Conservation (phyloP, 1,140 invertebrate species). For the Vanessa atalanta region DNA sequence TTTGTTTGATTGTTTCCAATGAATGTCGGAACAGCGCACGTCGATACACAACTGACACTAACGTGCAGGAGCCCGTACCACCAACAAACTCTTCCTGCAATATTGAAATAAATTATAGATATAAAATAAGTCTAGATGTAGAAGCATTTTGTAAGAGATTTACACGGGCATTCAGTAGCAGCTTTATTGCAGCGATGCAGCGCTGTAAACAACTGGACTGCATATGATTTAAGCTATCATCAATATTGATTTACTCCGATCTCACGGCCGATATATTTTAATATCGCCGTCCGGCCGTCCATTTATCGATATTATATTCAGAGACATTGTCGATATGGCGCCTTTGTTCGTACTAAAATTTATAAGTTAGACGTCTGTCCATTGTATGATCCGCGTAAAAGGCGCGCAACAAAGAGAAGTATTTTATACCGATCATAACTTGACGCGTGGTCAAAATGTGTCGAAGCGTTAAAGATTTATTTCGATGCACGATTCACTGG, state of each 20-base stretch:
- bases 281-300: conserved; percentile 64
- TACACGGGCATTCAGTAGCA: conserved; percentile 47
- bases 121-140: conserved; percentile 28
- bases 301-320: conserved; percentile 68
- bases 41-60: conserved; percentile 32
- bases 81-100: conserved; percentile 29
- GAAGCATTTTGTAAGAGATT: conserved; percentile 22
- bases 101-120: conserved; percentile 10
- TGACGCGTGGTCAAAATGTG: conserved; percentile 78
- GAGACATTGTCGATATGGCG: conserved; percentile 73
- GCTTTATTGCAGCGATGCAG: conserved; percentile 34
- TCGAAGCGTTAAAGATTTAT: conserved; percentile 77
- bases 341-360: conserved; percentile 78
- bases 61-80: conserved; percentile 25
- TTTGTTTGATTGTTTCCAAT: conserved; percentile 48
- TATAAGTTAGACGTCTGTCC: conserved; percentile 76
- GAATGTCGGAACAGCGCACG: conserved; percentile 33
- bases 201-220: conserved; percentile 45
- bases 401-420: conserved; percentile 64
- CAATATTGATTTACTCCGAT: conserved; percentile 72
- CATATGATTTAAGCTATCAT: conserved; percentile 68
- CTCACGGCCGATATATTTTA: conserved; percentile 72
- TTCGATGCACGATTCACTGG: conserved; percentile 38
- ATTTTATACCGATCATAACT: conserved; percentile 74
- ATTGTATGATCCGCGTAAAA: conserved; percentile 61